Percentiles rank a stretch among this genome's conserved stretches.
Conservation (phyloP, 2,797 vertebrate species). For the Acipenser transmontanus region DNA sequence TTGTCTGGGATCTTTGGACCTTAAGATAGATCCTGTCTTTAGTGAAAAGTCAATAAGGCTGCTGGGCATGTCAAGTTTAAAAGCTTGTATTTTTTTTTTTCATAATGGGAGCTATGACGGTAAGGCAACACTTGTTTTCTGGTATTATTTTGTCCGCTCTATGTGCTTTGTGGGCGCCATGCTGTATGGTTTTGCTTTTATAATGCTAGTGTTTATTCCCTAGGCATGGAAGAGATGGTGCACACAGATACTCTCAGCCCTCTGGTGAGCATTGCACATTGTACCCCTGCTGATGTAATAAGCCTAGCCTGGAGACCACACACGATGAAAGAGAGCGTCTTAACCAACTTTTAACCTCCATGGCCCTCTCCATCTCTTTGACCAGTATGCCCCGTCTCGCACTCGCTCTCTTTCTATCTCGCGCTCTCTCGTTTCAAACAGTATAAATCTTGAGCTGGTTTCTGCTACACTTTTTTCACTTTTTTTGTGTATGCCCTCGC, state of each 20-base stretch:
- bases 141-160: too few relatives aligned
- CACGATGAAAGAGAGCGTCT: too few relatives aligned
- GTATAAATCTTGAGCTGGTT: too few relatives aligned
- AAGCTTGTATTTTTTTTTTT: background rate
- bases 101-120: background rate
- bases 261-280: conserved; percentile 59
- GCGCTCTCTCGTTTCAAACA: background rate
- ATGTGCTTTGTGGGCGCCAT: too few relatives aligned
- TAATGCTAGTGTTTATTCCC: conserved; percentile 8
- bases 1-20: too few relatives aligned
- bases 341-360: too few relatives aligned
- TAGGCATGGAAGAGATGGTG: conserved; percentile 94
- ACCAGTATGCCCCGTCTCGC: background rate
- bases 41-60: background rate
- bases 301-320: too few relatives aligned
- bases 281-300: too few relatives aligned
- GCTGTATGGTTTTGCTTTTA: background rate
- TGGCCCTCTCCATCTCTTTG: background rate
- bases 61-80: conserved; percentile 1
- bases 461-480: too few relatives aligned
- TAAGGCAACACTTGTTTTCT: too few relatives aligned
- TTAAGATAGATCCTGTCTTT: too few relatives aligned
- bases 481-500: too few relatives aligned
- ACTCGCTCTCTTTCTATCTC: background rate
- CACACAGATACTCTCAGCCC: conserved; percentile 87